Evolutionary conservation across 2,113 vertebrate species (phyloP).

Genomic region (Rostratula benghalensis): DNA sequence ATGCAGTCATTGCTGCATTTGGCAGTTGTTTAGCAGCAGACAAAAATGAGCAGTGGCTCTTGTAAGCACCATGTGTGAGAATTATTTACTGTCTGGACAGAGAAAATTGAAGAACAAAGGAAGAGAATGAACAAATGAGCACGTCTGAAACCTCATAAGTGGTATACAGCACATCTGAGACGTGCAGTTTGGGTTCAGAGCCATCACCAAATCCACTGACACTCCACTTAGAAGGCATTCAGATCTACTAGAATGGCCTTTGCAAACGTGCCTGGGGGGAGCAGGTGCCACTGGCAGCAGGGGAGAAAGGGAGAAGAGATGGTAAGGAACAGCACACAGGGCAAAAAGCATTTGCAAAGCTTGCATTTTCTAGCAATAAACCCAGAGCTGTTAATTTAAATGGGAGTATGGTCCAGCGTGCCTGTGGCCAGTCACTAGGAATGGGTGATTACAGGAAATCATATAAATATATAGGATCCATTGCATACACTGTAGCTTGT

Average conservation of each 20-base stretch:
- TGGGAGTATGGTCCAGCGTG: rapidly evolving
- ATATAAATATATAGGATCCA: background rate
- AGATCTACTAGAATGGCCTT: background rate
- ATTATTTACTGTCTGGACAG: background rate
- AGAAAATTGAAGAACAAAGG: background rate
- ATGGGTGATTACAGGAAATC: background rate
- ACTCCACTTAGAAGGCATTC: background rate
- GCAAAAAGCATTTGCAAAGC: conserved; percentile 15
- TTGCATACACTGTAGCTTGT: background rate
- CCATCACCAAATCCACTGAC: background rate
- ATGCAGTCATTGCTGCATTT: background rate
- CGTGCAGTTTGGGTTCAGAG: background rate
- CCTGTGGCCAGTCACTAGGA: background rate
- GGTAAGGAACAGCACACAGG: background rate
- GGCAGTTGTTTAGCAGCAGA: background rate
- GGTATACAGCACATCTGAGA: background rate
- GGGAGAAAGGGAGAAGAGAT: background rate
- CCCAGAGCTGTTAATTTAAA: background rate
- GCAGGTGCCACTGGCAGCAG: background rate
- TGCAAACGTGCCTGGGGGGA: background rate
- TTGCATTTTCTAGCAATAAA: background rate
- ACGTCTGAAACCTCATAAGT: background rate
- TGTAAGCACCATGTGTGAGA: background rate
- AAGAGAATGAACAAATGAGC: background rate
- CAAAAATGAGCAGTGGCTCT: background rate